Evolutionary conservation across 2,797 vertebrate genomes (phyloP), one percentile per base, ranked within the genome.

Genomic region (Cephalopachus bancanus): DNA sequence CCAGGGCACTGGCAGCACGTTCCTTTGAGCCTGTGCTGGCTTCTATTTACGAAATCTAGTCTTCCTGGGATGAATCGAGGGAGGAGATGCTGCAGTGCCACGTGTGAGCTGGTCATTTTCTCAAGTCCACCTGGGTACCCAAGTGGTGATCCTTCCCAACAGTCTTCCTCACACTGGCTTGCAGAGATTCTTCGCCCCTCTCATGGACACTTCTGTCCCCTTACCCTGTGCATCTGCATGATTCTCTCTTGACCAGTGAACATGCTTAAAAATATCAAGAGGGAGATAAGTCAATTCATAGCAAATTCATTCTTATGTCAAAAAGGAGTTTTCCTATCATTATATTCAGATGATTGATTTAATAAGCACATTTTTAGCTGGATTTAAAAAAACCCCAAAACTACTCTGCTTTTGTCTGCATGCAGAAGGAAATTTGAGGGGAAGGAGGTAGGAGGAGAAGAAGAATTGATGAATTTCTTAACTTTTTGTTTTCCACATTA

Each of bases 131-230:
- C n/a, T 6, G 10, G 11, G 60, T 71, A 67, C 59, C 69, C 8
- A 24, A 15, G 51, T n/a, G 10, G 51, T 3, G 10, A 57, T 37
- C 37, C 69, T 65, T 19, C 15, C 57, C 10, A 9, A 37, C 20
- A 1, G 8, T 24, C 5, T 64, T 7, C 53, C 12, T 24, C n/a
- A 8, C 1, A 1, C 1, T 0, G 1, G 11, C 14, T 65, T 15
- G 16, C 1, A 1, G 53, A 44, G 30, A 26, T 16, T 57, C 28
- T 16, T 19, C 16, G 24, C 19, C 0, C 14, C 55, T 10, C 10
- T n/a, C 33, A 26, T 33, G 10, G 79, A 28, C 24, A 1, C 10
- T 37, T 44, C 15, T 20, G 26, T 51, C 26, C 62, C 49, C 9
- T 33, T 7, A 6, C 83, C 33, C 30, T n/a, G 30, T 33, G 30